Conservation (phyloP, 2,113 vertebrate genomes). For the Opisthocomus hoazin region DNA sequence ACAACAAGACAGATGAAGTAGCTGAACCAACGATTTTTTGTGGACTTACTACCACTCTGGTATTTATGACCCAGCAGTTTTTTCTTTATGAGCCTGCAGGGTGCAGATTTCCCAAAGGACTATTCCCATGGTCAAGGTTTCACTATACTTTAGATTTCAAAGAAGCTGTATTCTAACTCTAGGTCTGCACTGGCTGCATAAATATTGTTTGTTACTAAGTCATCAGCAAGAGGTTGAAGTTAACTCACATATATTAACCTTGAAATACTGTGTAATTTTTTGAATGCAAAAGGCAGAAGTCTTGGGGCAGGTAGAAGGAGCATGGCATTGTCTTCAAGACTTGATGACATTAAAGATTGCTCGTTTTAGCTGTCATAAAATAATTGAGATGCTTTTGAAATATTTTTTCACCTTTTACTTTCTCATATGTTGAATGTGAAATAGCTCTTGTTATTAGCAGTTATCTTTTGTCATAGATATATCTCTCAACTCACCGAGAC, state of each 20-base stretch:
- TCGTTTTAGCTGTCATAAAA: neutral
- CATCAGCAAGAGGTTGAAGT: neutral
- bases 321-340: neutral
- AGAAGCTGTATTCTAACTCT: neutral
- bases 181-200: neutral
- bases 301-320: neutral
- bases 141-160: neutral
- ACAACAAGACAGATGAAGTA: neutral
- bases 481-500: neutral
- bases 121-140: neutral
- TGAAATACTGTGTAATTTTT: neutral
- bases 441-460: neutral
- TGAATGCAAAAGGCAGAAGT: neutral
- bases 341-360: neutral
- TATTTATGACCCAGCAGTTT: neutral
- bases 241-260: neutral
- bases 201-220: neutral
- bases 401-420: neutral
- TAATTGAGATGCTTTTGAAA: neutral
- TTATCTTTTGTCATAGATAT: neutral
- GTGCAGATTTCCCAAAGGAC: neutral
- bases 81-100: neutral
- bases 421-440: neutral
- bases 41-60: neutral
- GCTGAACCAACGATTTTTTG: neutral